phyloP scores from a whole-genome alignment of 2,113 vertebrate species.

The Otus sunia region DNA sequence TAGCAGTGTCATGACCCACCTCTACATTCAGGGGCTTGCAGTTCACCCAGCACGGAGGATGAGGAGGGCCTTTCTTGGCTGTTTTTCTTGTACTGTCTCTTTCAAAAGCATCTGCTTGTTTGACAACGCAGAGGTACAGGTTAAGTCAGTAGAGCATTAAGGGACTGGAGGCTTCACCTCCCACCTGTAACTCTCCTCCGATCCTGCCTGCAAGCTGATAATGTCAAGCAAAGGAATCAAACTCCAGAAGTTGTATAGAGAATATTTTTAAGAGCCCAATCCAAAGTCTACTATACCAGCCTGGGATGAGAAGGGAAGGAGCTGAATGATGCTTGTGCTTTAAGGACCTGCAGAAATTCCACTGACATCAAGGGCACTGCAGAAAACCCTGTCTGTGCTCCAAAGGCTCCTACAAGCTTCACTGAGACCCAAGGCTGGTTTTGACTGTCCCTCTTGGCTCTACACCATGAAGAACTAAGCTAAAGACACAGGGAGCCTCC shows the following conservation, averaged over 20 bases:
- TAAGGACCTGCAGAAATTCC: neutral
- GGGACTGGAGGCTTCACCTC: neutral
- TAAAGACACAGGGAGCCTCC: neutral
- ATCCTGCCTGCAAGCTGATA: neutral
- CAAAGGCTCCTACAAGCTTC: neutral
- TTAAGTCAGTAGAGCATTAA: neutral
- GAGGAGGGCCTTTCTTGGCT: neutral
- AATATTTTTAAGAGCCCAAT: neutral
- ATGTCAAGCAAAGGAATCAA: neutral
- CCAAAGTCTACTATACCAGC: neutral
- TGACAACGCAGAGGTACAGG: neutral
- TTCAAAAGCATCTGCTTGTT: neutral
- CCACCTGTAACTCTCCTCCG: neutral
- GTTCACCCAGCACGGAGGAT: neutral
- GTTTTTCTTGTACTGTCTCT: neutral
- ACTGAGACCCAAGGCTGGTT: neutral
- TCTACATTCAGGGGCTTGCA: neutral
- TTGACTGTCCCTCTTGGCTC: neutral
- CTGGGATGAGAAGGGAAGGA: neutral
- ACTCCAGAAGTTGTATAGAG: neutral
- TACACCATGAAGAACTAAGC: neutral
- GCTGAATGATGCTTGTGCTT: neutral
- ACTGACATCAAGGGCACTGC: neutral
- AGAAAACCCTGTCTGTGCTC: neutral
- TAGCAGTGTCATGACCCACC: neutral